These are phyloP conservation scores for Pediacus dermestoides DNA, from an alignment of 2,888 invertebrate genomes.

Conservation along the genomic window DNA sequence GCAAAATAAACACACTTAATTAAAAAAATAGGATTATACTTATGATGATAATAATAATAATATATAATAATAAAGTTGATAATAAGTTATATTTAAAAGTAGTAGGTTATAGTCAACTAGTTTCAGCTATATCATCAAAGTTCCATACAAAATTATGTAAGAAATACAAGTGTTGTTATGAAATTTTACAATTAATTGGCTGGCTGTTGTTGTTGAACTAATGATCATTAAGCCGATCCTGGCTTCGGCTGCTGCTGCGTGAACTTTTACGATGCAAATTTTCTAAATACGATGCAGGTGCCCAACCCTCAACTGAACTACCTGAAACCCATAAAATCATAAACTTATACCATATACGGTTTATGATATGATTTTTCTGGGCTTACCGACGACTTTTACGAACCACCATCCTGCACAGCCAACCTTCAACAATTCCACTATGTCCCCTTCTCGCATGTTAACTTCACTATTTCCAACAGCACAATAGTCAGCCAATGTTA, in stretches of 20 bases:
- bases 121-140: no score
- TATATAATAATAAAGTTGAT: no score
- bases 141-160: no score
- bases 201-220: slow-evolving; percentile 14
- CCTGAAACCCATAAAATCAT: no score
- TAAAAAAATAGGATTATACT: no score
- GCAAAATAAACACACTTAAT: no score
- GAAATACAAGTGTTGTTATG: no score
- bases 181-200: slow-evolving; percentile 2
- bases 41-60: no score
- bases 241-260: slow-evolving; percentile 67
- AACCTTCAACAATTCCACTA: slow-evolving; percentile 83
- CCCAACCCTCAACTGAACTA: slow-evolving; percentile 82
- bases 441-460: slow-evolving; percentile 85
- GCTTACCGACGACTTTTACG: slow-evolving; percentile 75
- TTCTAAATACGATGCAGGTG: slow-evolving; percentile 89
- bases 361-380: slow-evolving; percentile 3
- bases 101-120: no score
- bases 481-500: slow-evolving; percentile 89
- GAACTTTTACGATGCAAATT: slow-evolving; percentile 68
- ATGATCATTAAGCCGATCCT: slow-evolving; percentile 50
- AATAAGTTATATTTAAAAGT: no score
- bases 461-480: slow-evolving; percentile 89
- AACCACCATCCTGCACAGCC: slow-evolving; percentile 98
- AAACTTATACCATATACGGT: slow-evolving; percentile 1